Evolutionary conservation across 2,888 invertebrate genomes (phyloP), one percentile per base, ranked within the genome.

Genomic region (Himalopsyche japonica): DNA sequence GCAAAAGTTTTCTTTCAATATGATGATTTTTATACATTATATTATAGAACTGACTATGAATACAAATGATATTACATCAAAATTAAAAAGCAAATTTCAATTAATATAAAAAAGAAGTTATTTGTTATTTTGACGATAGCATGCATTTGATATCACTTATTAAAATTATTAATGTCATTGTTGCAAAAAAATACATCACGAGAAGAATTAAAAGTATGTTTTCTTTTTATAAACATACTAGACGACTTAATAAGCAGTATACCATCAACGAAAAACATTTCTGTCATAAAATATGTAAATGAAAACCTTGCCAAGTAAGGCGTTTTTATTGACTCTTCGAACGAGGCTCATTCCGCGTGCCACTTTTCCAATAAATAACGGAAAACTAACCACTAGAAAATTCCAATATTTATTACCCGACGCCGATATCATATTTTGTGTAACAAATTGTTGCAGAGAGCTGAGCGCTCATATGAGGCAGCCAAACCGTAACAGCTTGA

Each of bases 401-500:
- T 83, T 79, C 81, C 81, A 43, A 83, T 83, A 84, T 83, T 84
- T 84, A 84, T 64, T 83, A 37, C 49, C 82, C 64, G 70, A 27
- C 37, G 37, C 81, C 84, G 84, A 86, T 85, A 85, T 85, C 76
- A 82, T 83, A 86, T 86, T 85, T 86, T 81, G 82, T 81, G 82
- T 82, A 83, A 80, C 83, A 86, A 86, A 85, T 86, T 86, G 83
- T 47, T 57, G 64, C 79, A n/a, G 70, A 64, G 76, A 47, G 81
- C 70, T 70, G 70, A 27, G 27, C 76, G 43, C 79, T 70, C 70
- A 70, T 70, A 70, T 27, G 70, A 30, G 70, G 27, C 70, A 30
- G 27, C 70, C 70, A 27, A 27, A 70, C 27, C 83, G 83, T 76
- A 83, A 83, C 83, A 83, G 83, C 83, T 83, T 83, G 77, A 27